These are phyloP conservation scores for Percopsis omiscomaycus DNA, from an alignment of 2,797 vertebrate species.

Conservation along the genomic window DNA sequence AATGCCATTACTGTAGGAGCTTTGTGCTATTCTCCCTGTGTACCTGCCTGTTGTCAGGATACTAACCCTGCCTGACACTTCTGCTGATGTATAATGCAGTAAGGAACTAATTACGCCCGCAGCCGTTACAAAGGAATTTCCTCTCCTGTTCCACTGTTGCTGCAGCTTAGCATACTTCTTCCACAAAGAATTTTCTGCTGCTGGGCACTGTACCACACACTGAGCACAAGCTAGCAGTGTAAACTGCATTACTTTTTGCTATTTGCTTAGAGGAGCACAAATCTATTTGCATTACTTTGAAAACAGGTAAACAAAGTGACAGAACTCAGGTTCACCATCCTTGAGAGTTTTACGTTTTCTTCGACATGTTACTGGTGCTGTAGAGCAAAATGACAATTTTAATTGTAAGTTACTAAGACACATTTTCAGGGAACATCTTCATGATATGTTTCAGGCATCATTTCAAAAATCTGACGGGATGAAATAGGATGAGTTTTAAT, in stretches of 20 bases:
- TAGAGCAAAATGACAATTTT: no score
- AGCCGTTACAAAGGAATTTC: conserved; percentile 75
- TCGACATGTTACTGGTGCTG: no score
- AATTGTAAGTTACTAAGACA: no score
- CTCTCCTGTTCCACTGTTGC: conserved; percentile 62
- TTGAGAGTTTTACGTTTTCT: no score
- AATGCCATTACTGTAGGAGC: conserved; percentile 56
- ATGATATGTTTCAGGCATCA: no score
- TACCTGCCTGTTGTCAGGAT: conserved; percentile 53
- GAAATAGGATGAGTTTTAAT: no score
- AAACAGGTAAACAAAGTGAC: conserved; percentile 13
- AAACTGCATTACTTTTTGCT: conserved; percentile 46
- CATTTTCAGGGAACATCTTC: no score
- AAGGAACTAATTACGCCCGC: conserved; percentile 75
- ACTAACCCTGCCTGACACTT: conserved; percentile 71
- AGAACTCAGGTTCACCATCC: neutral
- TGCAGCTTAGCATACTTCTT: conserved; percentile 57
- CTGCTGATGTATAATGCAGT: conserved; percentile 77
- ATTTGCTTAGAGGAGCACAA: conserved; percentile 6
- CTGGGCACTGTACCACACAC: conserved; percentile 45
- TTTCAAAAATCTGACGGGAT: no score
- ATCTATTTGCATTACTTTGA: no score
- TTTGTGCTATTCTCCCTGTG: conserved; percentile 51
- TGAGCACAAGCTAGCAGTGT: conserved; percentile 26
- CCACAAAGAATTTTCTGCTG: conserved; percentile 64